A percentile compares a stretch with the other conserved stretches of the same genome.
phyloP scores from a whole-genome alignment of 2,797 vertebrate species.

The Gambusia yucatana region DNA sequence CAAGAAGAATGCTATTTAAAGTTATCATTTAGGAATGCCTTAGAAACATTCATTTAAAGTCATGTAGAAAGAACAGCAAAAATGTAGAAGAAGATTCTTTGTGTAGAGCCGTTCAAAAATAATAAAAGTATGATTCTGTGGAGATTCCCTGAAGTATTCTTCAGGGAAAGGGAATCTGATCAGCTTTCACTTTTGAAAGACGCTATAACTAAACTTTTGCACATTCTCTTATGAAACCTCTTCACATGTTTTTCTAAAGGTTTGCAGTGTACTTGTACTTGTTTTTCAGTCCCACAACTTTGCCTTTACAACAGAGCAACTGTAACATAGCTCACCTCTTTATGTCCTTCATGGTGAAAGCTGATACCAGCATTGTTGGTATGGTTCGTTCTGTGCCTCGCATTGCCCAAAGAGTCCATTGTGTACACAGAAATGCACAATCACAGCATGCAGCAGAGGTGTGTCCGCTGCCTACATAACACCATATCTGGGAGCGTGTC shows the following conservation, averaged over 20 bases:
- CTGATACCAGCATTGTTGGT: conserved; percentile 56
- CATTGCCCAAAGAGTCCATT: conserved; percentile 64
- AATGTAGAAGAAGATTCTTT: neutral
- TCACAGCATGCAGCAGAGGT: conserved; percentile 66
- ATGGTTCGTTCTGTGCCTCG: conserved; percentile 53
- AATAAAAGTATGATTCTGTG: neutral
- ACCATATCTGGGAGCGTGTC: conserved; percentile 59
- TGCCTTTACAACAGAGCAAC: conserved; percentile 25
- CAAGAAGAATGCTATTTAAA: neutral
- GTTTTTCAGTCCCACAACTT: conserved; percentile 31
- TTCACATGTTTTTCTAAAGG: conserved; percentile 20
- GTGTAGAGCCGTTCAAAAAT: neutral
- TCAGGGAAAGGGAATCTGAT: neutral
- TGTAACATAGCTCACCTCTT: conserved; percentile 37
- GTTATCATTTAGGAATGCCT: neutral
- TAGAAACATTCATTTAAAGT: neutral
- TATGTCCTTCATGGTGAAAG: conserved; percentile 46
- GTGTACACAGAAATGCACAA: conserved; percentile 70
- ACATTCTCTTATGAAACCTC: conserved; percentile 11
- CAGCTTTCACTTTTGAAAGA: neutral
- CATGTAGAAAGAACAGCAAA: neutral
- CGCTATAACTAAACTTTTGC: neutral
- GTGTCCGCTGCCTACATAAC: conserved; percentile 66
- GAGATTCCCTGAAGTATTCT: neutral
- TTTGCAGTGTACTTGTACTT: conserved; percentile 41